Evolutionary conservation across 2,113 vertebrate genomes (phyloP).

Genomic region (Corydoras maculifer): DNA sequence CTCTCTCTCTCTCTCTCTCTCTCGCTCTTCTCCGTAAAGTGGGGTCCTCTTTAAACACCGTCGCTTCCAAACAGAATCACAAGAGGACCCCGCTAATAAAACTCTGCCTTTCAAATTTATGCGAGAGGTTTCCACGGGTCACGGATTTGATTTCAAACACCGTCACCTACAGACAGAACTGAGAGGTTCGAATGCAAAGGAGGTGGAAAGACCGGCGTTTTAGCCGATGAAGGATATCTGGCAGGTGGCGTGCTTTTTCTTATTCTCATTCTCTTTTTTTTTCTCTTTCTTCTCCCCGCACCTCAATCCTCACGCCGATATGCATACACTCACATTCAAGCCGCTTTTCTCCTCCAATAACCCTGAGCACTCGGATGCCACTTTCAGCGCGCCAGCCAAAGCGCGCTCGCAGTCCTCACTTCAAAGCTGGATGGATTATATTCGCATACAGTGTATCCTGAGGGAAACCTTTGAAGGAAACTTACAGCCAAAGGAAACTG

Average conservation of each 20-base stretch:
- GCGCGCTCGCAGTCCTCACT: conserved; percentile 68
- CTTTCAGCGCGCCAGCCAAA: conserved; percentile 61
- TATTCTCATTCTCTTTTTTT: too few species aligned
- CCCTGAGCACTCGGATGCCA: conserved; percentile 61
- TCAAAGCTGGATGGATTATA: conserved; percentile 73
- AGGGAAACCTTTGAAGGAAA: conserved; percentile 71
- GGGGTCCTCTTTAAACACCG: conserved; percentile 30
- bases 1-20: not conserved
- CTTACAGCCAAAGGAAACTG: conserved; percentile 57
- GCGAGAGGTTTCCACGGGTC: conserved; percentile 30
- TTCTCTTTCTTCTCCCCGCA: conserved; percentile 5
- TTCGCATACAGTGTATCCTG: conserved; percentile 60
- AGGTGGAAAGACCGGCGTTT: conserved; percentile 44
- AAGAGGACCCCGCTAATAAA: conserved; percentile 22
- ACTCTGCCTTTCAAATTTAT: conserved; percentile 29
- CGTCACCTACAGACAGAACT: conserved; percentile 43
- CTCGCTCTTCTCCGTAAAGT: conserved; percentile 36
- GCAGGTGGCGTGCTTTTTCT: conserved; percentile 56
- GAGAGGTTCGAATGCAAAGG: conserved; percentile 42
- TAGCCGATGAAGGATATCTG: conserved; percentile 53
- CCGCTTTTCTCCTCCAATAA: conserved; percentile 62
- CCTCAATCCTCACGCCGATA: conserved; percentile 52
- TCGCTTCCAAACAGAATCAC: conserved; percentile 11
- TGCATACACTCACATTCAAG: conserved; percentile 45
- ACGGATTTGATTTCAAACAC: conserved; percentile 23